phyloP scores from a whole-genome alignment of 2,797 vertebrate species.

The Sebastes taczanowskii region DNA sequence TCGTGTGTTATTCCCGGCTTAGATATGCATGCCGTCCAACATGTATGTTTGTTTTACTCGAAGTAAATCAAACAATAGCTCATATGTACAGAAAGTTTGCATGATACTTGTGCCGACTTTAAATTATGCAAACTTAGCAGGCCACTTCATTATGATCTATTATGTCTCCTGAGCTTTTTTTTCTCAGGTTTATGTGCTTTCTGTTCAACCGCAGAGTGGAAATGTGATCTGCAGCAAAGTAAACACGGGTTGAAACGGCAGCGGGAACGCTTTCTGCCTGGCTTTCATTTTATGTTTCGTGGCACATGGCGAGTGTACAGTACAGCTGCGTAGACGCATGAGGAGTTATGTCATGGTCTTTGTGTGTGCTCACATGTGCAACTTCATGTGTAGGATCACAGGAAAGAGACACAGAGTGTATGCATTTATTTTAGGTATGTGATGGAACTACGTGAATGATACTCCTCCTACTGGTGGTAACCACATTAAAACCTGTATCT shows the following conservation, averaged over 20 bases:
- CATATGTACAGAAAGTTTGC: neutral
- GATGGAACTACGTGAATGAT: neutral
- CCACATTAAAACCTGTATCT: neutral
- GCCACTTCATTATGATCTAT: conserved; percentile 18
- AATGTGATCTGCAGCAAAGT: conserved; percentile 56
- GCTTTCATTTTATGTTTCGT: conserved; percentile 42
- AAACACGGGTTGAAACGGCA: conserved; percentile 58
- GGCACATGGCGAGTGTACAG: conserved; percentile 8
- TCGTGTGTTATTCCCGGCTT: conserved; percentile 17
- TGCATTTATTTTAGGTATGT: neutral
- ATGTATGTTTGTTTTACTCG: conserved; percentile 31
- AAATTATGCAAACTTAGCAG: conserved; percentile 20
- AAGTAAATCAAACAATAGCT: conserved; percentile 32
- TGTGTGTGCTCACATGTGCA: conserved; percentile 20
- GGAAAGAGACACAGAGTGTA: neutral
- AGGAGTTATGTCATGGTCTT: conserved; percentile 3
- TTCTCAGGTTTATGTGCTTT: conserved; percentile 57
- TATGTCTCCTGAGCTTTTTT: conserved; percentile 33
- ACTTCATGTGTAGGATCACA: neutral
- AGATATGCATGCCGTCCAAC: conserved; percentile 18
- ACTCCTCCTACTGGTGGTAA: neutral
- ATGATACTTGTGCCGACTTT: neutral
- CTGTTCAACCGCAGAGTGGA: conserved; percentile 39
- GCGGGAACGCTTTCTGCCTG: conserved; percentile 36
- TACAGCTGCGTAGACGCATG: neutral